Conservation (phyloP, 2,888 invertebrate species). For the Notodonta dromedarius region DNA sequence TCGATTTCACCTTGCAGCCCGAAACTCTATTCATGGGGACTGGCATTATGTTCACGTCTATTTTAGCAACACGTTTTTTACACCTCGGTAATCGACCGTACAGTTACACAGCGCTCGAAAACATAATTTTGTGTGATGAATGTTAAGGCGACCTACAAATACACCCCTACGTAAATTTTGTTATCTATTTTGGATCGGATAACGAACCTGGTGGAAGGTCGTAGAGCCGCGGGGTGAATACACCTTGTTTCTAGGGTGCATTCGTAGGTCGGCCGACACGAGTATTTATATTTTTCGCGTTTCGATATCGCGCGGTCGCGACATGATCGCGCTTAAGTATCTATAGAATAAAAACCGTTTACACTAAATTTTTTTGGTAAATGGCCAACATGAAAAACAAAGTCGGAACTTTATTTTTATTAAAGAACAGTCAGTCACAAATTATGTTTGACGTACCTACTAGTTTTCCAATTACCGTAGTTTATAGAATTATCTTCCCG, state of each 20-base stretch:
- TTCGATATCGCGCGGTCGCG: slow-evolving; percentile 5
- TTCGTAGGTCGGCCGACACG: slow-evolving; percentile 49
- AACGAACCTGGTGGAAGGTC: slow-evolving; percentile 64
- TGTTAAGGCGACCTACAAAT: slow-evolving; percentile 41
- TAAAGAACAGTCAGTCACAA: background rate
- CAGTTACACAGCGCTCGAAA: slow-evolving; percentile 21
- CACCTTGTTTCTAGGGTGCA: slow-evolving; percentile 66
- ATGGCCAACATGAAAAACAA: slow-evolving; percentile 14
- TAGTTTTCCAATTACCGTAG: no score
- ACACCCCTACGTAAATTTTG: slow-evolving; percentile 35
- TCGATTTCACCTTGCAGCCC: slow-evolving; percentile 26
- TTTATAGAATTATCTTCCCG: no score
- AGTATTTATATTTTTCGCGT: slow-evolving; percentile 15
- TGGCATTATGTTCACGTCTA: slow-evolving; percentile 4
- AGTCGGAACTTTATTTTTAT: background rate
- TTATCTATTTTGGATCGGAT: slow-evolving; percentile 63
- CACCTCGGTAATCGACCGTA: slow-evolving; percentile 8
- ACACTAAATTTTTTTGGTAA: slow-evolving; percentile 16
- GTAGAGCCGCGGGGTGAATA: slow-evolving; percentile 62
- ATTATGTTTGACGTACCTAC: no score
- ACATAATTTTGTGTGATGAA: slow-evolving; percentile 18
- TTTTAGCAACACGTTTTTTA: slow-evolving; percentile 17
- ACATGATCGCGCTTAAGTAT: slow-evolving; percentile 9
- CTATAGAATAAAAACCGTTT: slow-evolving; percentile 8
- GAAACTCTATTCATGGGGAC: slow-evolving; percentile 7